Conservation (phyloP, 2,888 invertebrate species). For the Imbricaverruca yamaguchii region DNA sequence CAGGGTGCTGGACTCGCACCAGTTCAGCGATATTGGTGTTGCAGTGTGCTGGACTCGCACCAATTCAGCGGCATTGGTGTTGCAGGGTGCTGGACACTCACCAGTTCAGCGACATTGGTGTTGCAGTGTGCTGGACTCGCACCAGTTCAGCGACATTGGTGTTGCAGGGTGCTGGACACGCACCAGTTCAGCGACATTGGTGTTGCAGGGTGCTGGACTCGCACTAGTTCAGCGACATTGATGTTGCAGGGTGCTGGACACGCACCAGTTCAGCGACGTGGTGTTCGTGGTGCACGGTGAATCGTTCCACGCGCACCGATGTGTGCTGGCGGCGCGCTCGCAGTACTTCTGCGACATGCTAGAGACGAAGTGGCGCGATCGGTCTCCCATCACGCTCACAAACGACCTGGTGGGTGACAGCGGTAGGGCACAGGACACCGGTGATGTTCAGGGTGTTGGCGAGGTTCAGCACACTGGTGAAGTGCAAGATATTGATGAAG, state of each 20-base stretch:
- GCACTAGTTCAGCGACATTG: conserved; percentile 41
- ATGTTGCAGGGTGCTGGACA: conserved; percentile 34
- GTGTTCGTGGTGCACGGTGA: conserved; percentile 42
- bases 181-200: no score
- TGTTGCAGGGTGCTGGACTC: not conserved
- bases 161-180: no score
- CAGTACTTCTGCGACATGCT: conserved; percentile 44
- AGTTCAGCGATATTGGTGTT: no score
- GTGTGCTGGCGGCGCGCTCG: conserved; percentile 43
- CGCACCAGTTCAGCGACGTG: conserved; percentile 42
- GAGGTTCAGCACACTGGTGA: not conserved
- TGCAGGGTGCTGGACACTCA: no score
- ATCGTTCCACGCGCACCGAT: conserved; percentile 42
- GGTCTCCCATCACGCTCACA: conserved; percentile 38
- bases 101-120: no score
- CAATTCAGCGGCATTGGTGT: no score
- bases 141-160: no score
- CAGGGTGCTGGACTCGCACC: no score
- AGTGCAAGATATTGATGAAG: no score
- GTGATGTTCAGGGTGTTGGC: conserved; percentile 27
- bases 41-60: no score
- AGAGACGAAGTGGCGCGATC: conserved; percentile 41
- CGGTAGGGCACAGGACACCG: conserved; percentile 6
- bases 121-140: no score
- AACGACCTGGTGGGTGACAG: conserved; percentile 36